Evolutionary conservation across 2,888 invertebrate genomes (phyloP).

Genomic region (Leptinotarsa peninsularis): DNA sequence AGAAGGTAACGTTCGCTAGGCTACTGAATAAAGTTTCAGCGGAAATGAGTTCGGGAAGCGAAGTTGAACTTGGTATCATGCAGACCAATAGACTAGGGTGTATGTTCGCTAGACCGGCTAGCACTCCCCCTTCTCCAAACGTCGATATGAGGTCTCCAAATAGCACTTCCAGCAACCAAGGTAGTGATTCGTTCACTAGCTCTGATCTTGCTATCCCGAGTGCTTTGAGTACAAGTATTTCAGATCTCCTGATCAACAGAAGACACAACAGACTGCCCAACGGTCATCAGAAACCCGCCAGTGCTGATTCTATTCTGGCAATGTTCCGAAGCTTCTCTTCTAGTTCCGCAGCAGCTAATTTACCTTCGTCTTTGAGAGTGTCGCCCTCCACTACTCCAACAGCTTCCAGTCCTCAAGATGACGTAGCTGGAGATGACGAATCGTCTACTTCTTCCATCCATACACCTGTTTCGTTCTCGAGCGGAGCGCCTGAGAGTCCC

Average conservation of each 20-base stretch:
- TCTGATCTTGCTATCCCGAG: slow-evolving; percentile 76
- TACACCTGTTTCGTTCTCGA: slow-evolving; percentile 72
- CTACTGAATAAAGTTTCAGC: slow-evolving; percentile 77
- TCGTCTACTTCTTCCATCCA: slow-evolving; percentile 77
- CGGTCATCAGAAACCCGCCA: slow-evolving; percentile 75
- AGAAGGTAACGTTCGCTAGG: slow-evolving; percentile 83
- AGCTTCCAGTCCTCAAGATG: slow-evolving; percentile 81
- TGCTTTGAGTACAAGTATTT: slow-evolving; percentile 71
- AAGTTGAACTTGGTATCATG: slow-evolving; percentile 71
- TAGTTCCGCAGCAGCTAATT: slow-evolving; percentile 71
- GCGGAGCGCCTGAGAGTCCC: slow-evolving; percentile 75
- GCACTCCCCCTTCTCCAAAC: slow-evolving; percentile 76
- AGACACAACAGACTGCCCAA: slow-evolving; percentile 58
- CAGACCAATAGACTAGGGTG: slow-evolving; percentile 62
- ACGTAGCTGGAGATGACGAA: slow-evolving; percentile 76
- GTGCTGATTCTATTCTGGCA: slow-evolving; percentile 83
- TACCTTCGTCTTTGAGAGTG: slow-evolving; percentile 73
- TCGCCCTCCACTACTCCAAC: slow-evolving; percentile 80
- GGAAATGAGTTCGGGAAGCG: slow-evolving; percentile 82
- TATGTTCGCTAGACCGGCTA: slow-evolving; percentile 66
- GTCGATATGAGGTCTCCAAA: slow-evolving; percentile 74
- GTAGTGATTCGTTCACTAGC: slow-evolving; percentile 82
- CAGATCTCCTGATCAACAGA: slow-evolving; percentile 60
- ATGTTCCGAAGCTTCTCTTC: slow-evolving; percentile 83
- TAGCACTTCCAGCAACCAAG: slow-evolving; percentile 81